These are phyloP conservation scores for Hydriomena furcata DNA, from an alignment of 2,888 invertebrate species.

Conservation along the genomic window DNA sequence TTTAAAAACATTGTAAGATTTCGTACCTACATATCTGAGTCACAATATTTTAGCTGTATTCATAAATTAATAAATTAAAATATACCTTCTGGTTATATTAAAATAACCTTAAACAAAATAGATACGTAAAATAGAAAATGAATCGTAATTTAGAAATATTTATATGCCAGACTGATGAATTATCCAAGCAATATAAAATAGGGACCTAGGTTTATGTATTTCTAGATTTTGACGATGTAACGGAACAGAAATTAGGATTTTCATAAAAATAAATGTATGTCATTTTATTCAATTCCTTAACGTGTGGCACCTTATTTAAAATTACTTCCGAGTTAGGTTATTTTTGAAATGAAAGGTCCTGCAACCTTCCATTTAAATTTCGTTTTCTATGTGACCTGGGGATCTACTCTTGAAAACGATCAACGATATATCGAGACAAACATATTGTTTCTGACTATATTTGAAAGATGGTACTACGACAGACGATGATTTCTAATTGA, in stretches of 20 bases:
- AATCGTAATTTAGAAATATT: background rate
- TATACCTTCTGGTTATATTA: slow-evolving; percentile 5
- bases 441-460: no score
- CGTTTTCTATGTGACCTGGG: no score
- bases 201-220: background rate
- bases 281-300: background rate
- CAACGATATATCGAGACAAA: no score
- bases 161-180: slow-evolving; percentile 10
- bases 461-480: no score
- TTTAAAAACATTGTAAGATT: background rate
- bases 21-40: slow-evolving; percentile 22
- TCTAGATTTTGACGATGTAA: background rate
- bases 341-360: no score
- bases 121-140: background rate
- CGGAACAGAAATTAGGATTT: background rate
- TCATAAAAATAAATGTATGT: no score
- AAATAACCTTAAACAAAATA: background rate
- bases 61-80: slow-evolving; percentile 12
- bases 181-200: slow-evolving; percentile 6
- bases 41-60: slow-evolving; percentile 15
- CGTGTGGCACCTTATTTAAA: no score
- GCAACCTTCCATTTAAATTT: no score
- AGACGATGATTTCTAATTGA: no score
- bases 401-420: no score
- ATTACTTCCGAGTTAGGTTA: no score